These are phyloP conservation scores for Anaspis maculata DNA, from an alignment of 2,888 invertebrate genomes.

Conservation along the genomic window DNA sequence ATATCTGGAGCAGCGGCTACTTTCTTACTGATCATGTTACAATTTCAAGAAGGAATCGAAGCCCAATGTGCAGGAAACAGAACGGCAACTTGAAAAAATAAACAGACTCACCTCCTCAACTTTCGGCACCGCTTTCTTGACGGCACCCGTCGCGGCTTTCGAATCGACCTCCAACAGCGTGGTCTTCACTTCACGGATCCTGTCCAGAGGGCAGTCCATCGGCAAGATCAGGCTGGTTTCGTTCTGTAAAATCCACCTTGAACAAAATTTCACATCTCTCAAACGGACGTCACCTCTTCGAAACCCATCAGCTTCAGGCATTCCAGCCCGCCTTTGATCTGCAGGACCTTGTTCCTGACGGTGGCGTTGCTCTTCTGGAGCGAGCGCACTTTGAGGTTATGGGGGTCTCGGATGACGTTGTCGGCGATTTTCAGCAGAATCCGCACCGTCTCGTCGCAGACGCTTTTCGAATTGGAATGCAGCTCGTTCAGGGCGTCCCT, in stretches of 20 bases:
- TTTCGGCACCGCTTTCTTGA: slow-evolving; percentile 6
- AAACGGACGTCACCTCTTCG: slow-evolving; percentile 35
- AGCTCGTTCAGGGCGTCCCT: no score
- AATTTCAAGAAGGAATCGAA: slow-evolving; percentile 40
- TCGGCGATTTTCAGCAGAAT: slow-evolving; percentile 31
- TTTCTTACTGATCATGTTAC: slow-evolving; percentile 42
- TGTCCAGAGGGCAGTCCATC: slow-evolving; percentile 9
- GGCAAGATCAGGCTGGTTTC: slow-evolving; percentile 17
- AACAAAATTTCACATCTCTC: no score
- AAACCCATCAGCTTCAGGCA: slow-evolving; percentile 34
- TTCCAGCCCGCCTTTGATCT: slow-evolving; percentile 26
- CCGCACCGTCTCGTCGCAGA: slow-evolving; percentile 18
- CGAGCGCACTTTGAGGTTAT: slow-evolving; percentile 26
- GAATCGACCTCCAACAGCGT: no score
- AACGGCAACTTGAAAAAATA: slow-evolving; percentile 1
- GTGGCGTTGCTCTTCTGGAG: slow-evolving; percentile 29
- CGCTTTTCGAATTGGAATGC: slow-evolving; percentile 3
- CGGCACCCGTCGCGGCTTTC: no score
- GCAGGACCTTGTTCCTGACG: slow-evolving; percentile 26
- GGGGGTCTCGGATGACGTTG: slow-evolving; percentile 30
- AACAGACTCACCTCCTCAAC: slow-evolving; percentile 8
- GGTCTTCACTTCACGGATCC: slow-evolving; percentile 16
- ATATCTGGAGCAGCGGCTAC: slow-evolving; percentile 40
- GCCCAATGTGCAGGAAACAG: slow-evolving; percentile 18
- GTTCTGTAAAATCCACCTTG: slow-evolving; percentile 15